phyloP scores from a whole-genome alignment of 2,113 vertebrate genomes.

The Columba janthina region DNA sequence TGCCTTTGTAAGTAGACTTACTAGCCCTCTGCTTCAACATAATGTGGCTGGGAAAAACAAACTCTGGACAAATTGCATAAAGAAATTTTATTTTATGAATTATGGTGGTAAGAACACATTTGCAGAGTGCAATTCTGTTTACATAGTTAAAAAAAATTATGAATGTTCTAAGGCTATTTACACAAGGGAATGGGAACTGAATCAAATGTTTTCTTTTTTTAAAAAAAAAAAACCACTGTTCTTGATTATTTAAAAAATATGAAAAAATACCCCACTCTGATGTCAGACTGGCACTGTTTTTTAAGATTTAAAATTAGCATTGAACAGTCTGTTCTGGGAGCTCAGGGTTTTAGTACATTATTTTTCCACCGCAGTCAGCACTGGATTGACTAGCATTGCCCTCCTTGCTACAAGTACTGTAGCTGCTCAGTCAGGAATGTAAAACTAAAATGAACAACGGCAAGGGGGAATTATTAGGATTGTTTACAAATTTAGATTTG shows the following conservation, averaged over 20 bases:
- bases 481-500: constrained; percentile 63
- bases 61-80: neutral
- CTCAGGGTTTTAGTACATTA: neutral
- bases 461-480: constrained; percentile 32
- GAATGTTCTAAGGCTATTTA: neutral
- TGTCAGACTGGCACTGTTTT: constrained; percentile 36
- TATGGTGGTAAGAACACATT: neutral
- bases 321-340: constrained; percentile 59
- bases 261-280: constrained; percentile 9
- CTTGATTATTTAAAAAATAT: constrained; percentile 12
- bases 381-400: neutral
- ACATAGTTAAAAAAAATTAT: neutral
- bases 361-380: neutral
- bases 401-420: neutral
- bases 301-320: constrained; percentile 58
- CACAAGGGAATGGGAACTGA: neutral
- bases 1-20: neutral
- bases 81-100: neutral
- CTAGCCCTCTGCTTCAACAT: neutral
- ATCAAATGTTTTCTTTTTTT: neutral
- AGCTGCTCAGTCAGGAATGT: constrained; percentile 23
- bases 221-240: neutral
- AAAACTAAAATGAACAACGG: neutral
- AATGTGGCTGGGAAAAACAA: neutral
- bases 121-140: neutral